Evolutionary conservation across 2,888 invertebrate species (phyloP).

Genomic region (Tromatobia lineatoria): DNA sequence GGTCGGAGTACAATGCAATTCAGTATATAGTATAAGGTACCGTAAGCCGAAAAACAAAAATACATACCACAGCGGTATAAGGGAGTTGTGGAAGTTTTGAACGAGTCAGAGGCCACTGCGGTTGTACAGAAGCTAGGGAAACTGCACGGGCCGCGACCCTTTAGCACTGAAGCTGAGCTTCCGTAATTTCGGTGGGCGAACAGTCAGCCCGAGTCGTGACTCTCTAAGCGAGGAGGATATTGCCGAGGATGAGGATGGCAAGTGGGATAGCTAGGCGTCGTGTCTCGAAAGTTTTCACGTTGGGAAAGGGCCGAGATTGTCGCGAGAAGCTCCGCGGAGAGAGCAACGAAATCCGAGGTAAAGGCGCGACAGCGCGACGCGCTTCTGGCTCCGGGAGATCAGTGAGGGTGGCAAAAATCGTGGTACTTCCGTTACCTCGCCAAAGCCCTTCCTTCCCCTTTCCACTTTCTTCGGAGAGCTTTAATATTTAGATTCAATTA

Average conservation of each 20-base stretch:
- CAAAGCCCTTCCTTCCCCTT: constrained; percentile 59
- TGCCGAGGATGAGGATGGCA: constrained; percentile 57
- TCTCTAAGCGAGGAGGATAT: constrained; percentile 78
- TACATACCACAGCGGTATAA: constrained; percentile 48
- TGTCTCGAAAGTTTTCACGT: constrained; percentile 81
- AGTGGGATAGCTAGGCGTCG: constrained; percentile 74
- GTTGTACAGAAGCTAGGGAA: constrained; percentile 51
- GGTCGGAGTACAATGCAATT: constrained; percentile 54
- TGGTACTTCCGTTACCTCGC: constrained; percentile 30
- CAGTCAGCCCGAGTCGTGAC: constrained; percentile 28
- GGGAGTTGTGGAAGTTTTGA: constrained; percentile 65
- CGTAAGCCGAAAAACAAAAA: constrained; percentile 65
- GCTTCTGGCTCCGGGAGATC: constrained; percentile 15
- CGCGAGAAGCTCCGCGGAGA: constrained; percentile 46
- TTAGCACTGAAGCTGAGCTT: constrained; percentile 73
- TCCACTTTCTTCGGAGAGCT: constrained; percentile 63
- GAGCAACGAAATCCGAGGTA: constrained; percentile 69
- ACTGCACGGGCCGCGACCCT: constrained; percentile 72
- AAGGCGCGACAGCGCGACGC: constrained; percentile 68
- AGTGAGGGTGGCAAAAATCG: constrained; percentile 56
- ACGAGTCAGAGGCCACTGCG: constrained; percentile 65
- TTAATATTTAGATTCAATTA: constrained; percentile 84
- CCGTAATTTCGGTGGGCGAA: constrained; percentile 77
- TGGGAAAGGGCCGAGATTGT: constrained; percentile 45
- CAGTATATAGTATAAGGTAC: constrained; percentile 27